These are phyloP conservation scores for Merops nubicus DNA, from an alignment of 2,113 vertebrate species.

Conservation along the genomic window DNA sequence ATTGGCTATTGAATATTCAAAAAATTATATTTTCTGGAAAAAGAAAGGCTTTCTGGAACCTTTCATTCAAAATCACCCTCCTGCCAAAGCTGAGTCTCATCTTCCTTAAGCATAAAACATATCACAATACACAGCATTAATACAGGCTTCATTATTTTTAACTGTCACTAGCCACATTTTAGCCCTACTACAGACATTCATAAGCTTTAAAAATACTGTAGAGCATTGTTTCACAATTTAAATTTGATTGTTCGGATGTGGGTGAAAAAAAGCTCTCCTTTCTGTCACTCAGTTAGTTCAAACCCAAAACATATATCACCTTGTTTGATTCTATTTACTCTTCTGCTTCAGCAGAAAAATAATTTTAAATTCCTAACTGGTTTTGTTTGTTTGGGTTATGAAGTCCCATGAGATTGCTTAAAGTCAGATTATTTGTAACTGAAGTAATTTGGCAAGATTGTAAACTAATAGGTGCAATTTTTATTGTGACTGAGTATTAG, in stretches of 20 bases:
- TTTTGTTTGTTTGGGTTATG: neutral
- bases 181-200: neutral
- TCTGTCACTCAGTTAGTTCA: neutral
- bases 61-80: neutral
- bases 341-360: neutral
- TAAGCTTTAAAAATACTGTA: neutral
- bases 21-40: neutral
- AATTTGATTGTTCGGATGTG: neutral
- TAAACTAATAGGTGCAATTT: neutral
- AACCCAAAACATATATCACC: neutral
- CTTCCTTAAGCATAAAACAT: neutral
- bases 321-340: neutral
- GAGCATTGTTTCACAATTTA: constrained; percentile 5
- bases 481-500: neutral
- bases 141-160: neutral
- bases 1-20: neutral
- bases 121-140: neutral
- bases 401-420: neutral
- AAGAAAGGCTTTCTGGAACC: neutral
- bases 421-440: neutral
- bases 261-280: neutral
- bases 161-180: neutral
- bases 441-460: neutral
- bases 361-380: neutral
- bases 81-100: neutral